Base-by-base conservation (phyloP, 2,113 vertebrate genomes). In the Mesoclemmys tuberculata region DNA sequence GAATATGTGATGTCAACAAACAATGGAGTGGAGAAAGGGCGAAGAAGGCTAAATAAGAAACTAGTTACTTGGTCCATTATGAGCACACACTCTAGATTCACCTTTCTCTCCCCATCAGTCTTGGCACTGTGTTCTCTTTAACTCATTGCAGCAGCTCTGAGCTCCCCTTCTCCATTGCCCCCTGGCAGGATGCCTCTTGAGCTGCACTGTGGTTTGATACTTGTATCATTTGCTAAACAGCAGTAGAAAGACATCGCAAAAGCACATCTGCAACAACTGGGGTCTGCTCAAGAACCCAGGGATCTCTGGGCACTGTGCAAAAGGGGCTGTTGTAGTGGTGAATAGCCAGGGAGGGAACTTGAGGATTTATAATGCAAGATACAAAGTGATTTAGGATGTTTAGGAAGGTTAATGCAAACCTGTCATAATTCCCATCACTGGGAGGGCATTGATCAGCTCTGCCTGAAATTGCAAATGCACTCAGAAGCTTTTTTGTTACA, bases 281-380 rank as follows among this genome's bases (percentile, higher is more conserved):
- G 8, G 48, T 19, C 77, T 51, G 46, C 29, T 48, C 29, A 49
- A 48, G 75, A 27, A 78, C 27, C 27, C 27, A 31, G 52, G 46
- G 68, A 48, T 27, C 9, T 0, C 1, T 16, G 29, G 44, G 29
- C 16, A 1, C 26, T 49, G 82, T 6, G 44, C 1, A 3, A 38
- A 22, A 27, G 2, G 51, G 52, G 78, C 29, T 46, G 31, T 9
- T 68, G 31, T 14, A 49, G 27, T 8, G 41, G 49, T 51, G 48
- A 58, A 44, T 18, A 8, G 14, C 26, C 26, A 49, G 1, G 12
- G 35, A 64, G 13, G 46, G 5, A 38, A 51, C 38, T 82, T 22
- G 0, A 1, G 55, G 46, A 24, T 56, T 54, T 51, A 16, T 3
- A 12, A 1, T 1, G 5, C 0, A 0, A 68, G 38, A 24, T 51